These are phyloP conservation scores for Formica selysi DNA, from an alignment of 1,140 invertebrate genomes.

Conservation along the genomic window DNA sequence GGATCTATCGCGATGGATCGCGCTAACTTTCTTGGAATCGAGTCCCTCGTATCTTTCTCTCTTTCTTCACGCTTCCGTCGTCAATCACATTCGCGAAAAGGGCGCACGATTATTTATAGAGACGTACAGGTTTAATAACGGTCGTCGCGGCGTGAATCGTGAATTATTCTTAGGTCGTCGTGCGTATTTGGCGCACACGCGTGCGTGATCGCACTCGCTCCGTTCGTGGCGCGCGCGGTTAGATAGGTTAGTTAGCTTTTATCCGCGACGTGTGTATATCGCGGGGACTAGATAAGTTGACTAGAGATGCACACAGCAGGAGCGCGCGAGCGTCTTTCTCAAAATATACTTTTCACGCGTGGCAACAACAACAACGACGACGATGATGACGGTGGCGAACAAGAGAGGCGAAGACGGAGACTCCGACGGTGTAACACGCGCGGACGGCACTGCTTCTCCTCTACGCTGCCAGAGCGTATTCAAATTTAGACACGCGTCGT, in stretches of 20 bases:
- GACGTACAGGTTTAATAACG: slow-evolving; percentile 46
- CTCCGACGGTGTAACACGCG: slow-evolving; percentile 67
- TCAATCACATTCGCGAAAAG: slow-evolving; percentile 47
- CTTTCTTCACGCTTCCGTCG: slow-evolving; percentile 40
- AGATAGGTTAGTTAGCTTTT: slow-evolving; percentile 75
- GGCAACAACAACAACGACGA: slow-evolving; percentile 41
- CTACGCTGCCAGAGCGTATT: slow-evolving; percentile 72
- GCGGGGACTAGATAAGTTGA: slow-evolving; percentile 79
- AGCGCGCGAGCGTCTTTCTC: slow-evolving; percentile 72
- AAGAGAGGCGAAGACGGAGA: slow-evolving; percentile 19
- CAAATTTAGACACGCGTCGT: slow-evolving; percentile 80
- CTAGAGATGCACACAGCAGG: slow-evolving; percentile 78
- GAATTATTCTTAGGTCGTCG: slow-evolving; percentile 60
- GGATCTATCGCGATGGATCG: not conserved
- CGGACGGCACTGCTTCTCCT: slow-evolving; percentile 67
- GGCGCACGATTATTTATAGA: slow-evolving; percentile 61
- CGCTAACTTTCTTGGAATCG: not conserved
- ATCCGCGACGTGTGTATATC: slow-evolving; percentile 52
- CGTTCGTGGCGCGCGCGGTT: slow-evolving; percentile 32
- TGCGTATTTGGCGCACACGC: not conserved
- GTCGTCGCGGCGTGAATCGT: slow-evolving; percentile 49
- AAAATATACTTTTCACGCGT: slow-evolving; percentile 79
- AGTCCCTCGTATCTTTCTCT: slow-evolving; percentile 1
- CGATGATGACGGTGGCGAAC: slow-evolving; percentile 18
- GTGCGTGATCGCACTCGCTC: slow-evolving; percentile 2